Evolutionary conservation across 2,797 vertebrate species (phyloP).

Genomic region (Pelodytes ibericus): DNA sequence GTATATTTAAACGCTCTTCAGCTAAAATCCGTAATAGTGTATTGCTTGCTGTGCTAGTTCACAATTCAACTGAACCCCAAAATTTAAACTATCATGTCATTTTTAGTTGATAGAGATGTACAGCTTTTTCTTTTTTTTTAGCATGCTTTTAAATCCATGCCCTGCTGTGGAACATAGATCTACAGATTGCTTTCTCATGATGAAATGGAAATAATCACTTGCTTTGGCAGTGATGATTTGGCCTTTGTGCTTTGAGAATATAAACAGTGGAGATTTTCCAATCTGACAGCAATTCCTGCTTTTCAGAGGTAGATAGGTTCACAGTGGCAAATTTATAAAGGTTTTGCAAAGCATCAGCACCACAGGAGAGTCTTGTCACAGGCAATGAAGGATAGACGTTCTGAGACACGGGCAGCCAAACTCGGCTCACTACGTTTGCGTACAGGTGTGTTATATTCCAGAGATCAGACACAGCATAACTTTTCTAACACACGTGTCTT

Average conservation of each 20-base stretch:
- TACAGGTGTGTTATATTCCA: not conserved
- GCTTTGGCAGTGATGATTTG: constrained; percentile 10
- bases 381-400: not conserved
- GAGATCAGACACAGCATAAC: not conserved
- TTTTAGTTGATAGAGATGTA: not conserved
- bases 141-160: not conserved
- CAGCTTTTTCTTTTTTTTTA: not conserved
- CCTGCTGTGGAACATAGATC: not conserved
- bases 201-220: constrained; percentile 17
- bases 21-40: not conserved
- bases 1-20: too few relatives aligned
- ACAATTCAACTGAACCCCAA: not conserved
- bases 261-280: constrained; percentile 10
- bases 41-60: not conserved
- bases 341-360: not conserved
- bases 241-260: constrained; percentile 7
- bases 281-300: not conserved
- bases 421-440: not conserved
- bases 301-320: not conserved
- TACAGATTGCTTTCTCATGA: not conserved
- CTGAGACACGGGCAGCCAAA: not conserved
- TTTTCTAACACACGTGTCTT: not conserved
- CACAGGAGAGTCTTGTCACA: not conserved
- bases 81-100: not conserved
- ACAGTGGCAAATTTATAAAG: constrained; percentile 1